Base-by-base conservation (phyloP, 1,140 invertebrate species). In the Sminthurides bifidus region DNA sequence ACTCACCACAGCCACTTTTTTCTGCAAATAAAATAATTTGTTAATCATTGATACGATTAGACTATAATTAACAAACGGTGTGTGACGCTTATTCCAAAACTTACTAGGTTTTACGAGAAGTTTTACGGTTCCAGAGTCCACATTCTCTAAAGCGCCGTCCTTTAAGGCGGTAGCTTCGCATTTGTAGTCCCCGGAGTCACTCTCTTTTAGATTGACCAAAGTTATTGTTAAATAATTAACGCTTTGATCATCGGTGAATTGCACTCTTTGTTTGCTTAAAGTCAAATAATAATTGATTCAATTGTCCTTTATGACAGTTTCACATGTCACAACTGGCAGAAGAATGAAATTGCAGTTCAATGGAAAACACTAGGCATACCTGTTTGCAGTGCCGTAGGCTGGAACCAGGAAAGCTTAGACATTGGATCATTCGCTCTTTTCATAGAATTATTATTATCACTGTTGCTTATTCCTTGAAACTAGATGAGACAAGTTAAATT, bases 1-100 rank as follows among this genome's bases (percentile, higher is more conserved):
- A 66, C 23, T 73, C 64, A 2, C 61, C 63, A 62, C 74, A 76
- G 14, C 61, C 68, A 40, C 69, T 67, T 61, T 66, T 67, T 35
- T 56, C 64, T 58, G 31, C 26, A 19, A 31, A 57, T 46, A 37
- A 35, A 56, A 6, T 4, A 46, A 38, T 21, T 26, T 24, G n/a
- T n/a, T n/a, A n/a, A n/a, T n/a, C n/a, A n/a, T n/a, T n/a, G n/a
- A n/a, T n/a, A n/a, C n/a, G n/a, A n/a, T n/a, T n/a, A n/a, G n/a
- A n/a, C n/a, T n/a, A n/a, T n/a, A n/a, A n/a, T n/a, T n/a, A n/a
- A n/a, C n/a, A n/a, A n/a, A n/a, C n/a, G n/a, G n/a, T n/a, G n/a
- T n/a, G n/a, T n/a, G n/a, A n/a, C n/a, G n/a, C n/a, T n/a, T n/a
- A n/a, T n/a, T n/a, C n/a, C n/a, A n/a, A 29, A 4, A 65, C 64